Evolutionary conservation across 2,797 vertebrate genomes (phyloP), one percentile per base, ranked within the genome.

Genomic region (Lophius americanus): DNA sequence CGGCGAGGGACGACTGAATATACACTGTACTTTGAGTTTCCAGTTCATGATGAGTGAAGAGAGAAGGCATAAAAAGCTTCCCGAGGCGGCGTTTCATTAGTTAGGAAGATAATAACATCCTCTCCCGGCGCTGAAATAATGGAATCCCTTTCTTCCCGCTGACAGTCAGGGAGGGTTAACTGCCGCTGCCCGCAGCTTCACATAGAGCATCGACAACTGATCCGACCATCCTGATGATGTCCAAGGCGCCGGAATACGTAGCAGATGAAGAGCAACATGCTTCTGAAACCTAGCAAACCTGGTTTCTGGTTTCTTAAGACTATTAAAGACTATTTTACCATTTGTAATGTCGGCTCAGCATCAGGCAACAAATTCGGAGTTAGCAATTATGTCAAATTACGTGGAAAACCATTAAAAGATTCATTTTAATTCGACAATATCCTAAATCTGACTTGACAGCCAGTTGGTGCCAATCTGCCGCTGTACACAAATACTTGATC

Each of bases 91-190:
- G 11, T 75, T 80, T 85, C 68, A 72, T 75, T 75, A 56, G 67
- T 84, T 76, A 67, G 69, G 67, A 55, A 83, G 76, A 86, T 85
- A 79, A 89, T 76, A 71, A 75, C 75, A 70, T 70, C 82, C 66
- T 68, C 63, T 58, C 69, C 56, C 2, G 2, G 10, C 43, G n/a
- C 57, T 54, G 65, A 88, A 41, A 73, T 70, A 85, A 76, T 81
- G 69, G 63, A 71, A 75, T 70, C 13, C 43, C 56, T 67, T 62
- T 70, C 62, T 76, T 74, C 48, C 60, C 13, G 10, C 41, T 69
- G 38, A 58, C 43, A 51, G 38, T 9, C 54, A 60, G 37, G 50
- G 38, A 57, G 50, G 11, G 43, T 9, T 13, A 51, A 53, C 52
- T 47, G 51, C 35, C 2, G 5, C 70, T 49, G 60, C 62, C 64